Percentiles rank a stretch among this genome's conserved stretches.
These are phyloP conservation scores for Anguilla obscura DNA, from an alignment of 2,797 vertebrate species.

Conservation along the genomic window DNA sequence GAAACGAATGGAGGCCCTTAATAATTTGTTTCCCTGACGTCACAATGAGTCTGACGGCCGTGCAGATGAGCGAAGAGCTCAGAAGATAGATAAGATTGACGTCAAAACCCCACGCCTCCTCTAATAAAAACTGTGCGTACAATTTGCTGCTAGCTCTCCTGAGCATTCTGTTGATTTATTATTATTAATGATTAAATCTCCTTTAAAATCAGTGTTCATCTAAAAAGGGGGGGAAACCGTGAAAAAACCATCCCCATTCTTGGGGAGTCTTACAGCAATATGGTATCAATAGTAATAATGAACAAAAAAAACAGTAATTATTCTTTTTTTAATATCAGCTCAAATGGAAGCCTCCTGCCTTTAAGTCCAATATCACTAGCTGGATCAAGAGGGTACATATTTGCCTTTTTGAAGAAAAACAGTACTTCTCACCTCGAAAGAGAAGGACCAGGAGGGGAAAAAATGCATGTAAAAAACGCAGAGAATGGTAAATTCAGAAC, in stretches of 20 bases:
- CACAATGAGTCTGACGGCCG: too few relatives aligned
- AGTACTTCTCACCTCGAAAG: not conserved
- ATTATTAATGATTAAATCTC: too few relatives aligned
- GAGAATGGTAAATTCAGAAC: too few relatives aligned
- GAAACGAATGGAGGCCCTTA: not conserved
- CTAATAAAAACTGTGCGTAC: too few relatives aligned
- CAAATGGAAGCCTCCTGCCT: constrained; percentile 75
- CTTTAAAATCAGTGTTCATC: not conserved
- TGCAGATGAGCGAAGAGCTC: too few relatives aligned
- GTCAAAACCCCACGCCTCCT: too few relatives aligned
- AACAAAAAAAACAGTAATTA: constrained; percentile 49
- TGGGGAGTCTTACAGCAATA: not conserved
- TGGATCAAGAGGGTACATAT: constrained; percentile 73
- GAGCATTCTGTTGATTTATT: not conserved
- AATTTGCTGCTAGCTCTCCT: not conserved
- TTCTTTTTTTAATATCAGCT: constrained; percentile 71
- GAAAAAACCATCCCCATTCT: not conserved
- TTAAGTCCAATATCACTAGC: constrained; percentile 76
- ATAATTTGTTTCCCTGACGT: too few relatives aligned
- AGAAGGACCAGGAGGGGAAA: too few relatives aligned
- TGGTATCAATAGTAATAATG: not conserved
- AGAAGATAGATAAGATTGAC: too few relatives aligned
- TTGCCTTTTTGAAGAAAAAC: constrained; percentile 41
- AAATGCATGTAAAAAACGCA: not conserved
- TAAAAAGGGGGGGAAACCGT: not conserved